Conservation (phyloP, 2,888 invertebrate species). For the Ornithoptera priamus region DNA sequence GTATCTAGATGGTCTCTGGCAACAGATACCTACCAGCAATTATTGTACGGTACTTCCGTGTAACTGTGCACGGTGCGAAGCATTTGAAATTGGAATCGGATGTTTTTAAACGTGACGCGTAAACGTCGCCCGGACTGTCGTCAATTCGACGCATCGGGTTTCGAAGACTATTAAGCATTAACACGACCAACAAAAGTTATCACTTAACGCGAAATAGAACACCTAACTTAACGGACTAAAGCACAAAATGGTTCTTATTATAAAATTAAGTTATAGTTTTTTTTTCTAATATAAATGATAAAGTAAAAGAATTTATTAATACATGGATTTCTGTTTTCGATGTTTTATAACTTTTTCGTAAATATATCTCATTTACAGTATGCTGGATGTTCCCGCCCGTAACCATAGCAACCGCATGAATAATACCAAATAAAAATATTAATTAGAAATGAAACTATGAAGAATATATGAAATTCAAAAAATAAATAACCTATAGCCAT, state of each 20-base stretch:
- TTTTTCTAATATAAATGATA: not conserved
- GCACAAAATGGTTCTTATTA: conserved; percentile 1
- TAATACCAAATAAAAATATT: too few relatives aligned
- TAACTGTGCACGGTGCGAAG: conserved; percentile 42
- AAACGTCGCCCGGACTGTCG: conserved; percentile 63
- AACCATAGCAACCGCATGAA: too few relatives aligned
- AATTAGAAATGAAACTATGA: too few relatives aligned
- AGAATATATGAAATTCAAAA: too few relatives aligned
- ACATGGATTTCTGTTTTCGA: too few relatives aligned
- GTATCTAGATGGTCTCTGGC: too few relatives aligned
- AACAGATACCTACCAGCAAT: not conserved
- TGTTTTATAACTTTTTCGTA: too few relatives aligned
- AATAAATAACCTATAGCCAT: too few relatives aligned
- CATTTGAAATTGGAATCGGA: conserved; percentile 72
- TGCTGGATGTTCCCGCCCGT: too few relatives aligned
- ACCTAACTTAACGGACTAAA: not conserved
- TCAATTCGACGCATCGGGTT: conserved; percentile 59
- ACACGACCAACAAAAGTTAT: conserved; percentile 21
- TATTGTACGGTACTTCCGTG: conserved; percentile 42
- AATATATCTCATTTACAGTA: too few relatives aligned
- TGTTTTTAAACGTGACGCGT: conserved; percentile 67
- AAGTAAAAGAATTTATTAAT: not conserved
- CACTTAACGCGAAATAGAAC: not conserved
- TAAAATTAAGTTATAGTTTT: not conserved
- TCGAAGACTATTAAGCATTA: conserved; percentile 45